Evolutionary conservation across 2,888 invertebrate species (phyloP).

Genomic region (Athalia circularis): DNA sequence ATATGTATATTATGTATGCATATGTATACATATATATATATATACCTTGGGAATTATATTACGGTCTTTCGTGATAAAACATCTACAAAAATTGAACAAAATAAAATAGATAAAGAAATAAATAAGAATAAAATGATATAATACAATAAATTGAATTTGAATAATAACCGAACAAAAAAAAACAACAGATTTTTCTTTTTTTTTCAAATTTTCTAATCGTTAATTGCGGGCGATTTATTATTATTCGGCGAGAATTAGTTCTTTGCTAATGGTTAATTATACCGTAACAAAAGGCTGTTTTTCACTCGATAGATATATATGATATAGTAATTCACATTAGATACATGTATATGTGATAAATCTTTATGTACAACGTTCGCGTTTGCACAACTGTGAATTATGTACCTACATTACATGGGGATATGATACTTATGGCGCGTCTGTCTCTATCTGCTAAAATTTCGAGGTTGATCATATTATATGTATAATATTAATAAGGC

Average conservation of each 20-base stretch:
- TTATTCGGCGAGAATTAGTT: no score
- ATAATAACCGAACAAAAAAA: not conserved
- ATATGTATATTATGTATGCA: no score
- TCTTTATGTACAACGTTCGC: not conserved
- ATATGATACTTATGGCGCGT: no score
- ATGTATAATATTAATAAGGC: not conserved
- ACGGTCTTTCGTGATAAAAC: not conserved
- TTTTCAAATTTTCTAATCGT: not conserved
- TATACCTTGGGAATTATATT: not conserved
- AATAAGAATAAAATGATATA: not conserved
- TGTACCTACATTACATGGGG: not conserved
- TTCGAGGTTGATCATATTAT: slow-evolving; percentile 14
- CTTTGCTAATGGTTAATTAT: no score
- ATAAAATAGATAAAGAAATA: not conserved
- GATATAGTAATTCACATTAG: not conserved
- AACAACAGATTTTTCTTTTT: not conserved
- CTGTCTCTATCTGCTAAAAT: slow-evolving; percentile 10
- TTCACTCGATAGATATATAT: not conserved
- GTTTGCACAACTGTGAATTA: slow-evolving; percentile 29
- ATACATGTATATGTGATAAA: not conserved
- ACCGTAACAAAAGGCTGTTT: no score
- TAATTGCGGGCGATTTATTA: no score
- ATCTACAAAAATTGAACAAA: not conserved
- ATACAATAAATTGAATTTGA: not conserved
- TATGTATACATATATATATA: not conserved